Conservation (phyloP, 2,797 vertebrate genomes). For the Anabas testudineus region DNA sequence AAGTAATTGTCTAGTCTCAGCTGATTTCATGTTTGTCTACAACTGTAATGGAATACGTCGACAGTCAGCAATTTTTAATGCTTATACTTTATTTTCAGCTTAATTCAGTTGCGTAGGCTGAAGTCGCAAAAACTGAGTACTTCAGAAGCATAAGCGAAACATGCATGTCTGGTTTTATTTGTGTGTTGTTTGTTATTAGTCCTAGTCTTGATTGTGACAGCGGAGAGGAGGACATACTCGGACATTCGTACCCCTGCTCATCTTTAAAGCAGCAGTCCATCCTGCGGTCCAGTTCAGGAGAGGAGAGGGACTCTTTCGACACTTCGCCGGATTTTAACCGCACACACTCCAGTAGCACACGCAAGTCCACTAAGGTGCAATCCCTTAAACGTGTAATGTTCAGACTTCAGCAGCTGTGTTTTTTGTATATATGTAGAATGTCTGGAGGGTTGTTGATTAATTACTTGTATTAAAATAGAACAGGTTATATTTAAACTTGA, state of each 20-base stretch:
- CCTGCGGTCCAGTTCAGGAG: slow-evolving; percentile 73
- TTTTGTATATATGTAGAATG: background rate
- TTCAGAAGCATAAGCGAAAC: slow-evolving; percentile 2
- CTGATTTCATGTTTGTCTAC: background rate
- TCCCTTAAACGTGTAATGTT: background rate
- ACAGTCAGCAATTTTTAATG: background rate
- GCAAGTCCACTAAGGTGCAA: slow-evolving; percentile 84
- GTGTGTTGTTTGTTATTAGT: slow-evolving; percentile 73
- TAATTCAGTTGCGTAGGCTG: background rate
- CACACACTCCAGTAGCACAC: slow-evolving; percentile 73
- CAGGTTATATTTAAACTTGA: background rate
- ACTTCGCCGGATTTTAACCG: slow-evolving; percentile 77
- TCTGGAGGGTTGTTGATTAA: background rate
- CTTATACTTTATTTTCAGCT: background rate
- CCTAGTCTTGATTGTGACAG: slow-evolving; percentile 90
- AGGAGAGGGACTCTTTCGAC: slow-evolving; percentile 85
- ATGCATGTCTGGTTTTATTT: slow-evolving; percentile 18
- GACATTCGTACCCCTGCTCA: slow-evolving; percentile 63
- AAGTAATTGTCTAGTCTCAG: background rate
- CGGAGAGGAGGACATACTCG: slow-evolving; percentile 80
- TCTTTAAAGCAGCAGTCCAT: slow-evolving; percentile 63
- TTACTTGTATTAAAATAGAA: background rate
- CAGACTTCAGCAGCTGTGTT: too few relatives aligned
- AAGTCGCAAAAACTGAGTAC: background rate
- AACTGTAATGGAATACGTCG: background rate